These are phyloP conservation scores for Rhinogobius similis DNA, from an alignment of 2,113 vertebrate genomes.

Conservation along the genomic window DNA sequence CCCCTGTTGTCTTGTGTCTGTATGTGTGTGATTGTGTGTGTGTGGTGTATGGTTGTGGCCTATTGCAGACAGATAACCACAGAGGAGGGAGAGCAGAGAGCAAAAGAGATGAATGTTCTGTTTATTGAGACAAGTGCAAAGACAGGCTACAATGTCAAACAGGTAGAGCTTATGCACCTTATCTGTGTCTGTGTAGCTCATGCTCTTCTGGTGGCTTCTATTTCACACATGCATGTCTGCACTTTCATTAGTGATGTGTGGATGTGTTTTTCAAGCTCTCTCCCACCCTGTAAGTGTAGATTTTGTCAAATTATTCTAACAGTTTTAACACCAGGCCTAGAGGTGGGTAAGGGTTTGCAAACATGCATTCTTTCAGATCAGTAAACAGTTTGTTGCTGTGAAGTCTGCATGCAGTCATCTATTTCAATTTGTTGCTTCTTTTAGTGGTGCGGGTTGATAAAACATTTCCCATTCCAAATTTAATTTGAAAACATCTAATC, in stretches of 20 bases:
- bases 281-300: slow-evolving; percentile 13
- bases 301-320: background rate
- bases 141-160: slow-evolving; percentile 81
- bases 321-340: background rate
- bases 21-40: slow-evolving; percentile 47
- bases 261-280: slow-evolving; percentile 53
- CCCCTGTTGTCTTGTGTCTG: slow-evolving; percentile 39
- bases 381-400: slow-evolving; percentile 14
- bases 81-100: slow-evolving; percentile 78
- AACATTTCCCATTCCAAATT: slow-evolving; percentile 13
- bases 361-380: slow-evolving; percentile 23
- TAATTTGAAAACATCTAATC: slow-evolving; percentile 25
- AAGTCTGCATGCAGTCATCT: slow-evolving; percentile 46
- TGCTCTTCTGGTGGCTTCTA: slow-evolving; percentile 42
- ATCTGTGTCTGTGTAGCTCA: slow-evolving; percentile 40
- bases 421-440: slow-evolving; percentile 1
- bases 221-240: slow-evolving; percentile 39
- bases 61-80: slow-evolving; percentile 78
- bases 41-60: slow-evolving; percentile 48
- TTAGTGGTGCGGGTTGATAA: slow-evolving; percentile 4
- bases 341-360: slow-evolving; percentile 54
- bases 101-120: slow-evolving; percentile 81
- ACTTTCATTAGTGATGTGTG: slow-evolving; percentile 21
- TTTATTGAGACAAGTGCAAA: slow-evolving; percentile 83
- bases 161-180: slow-evolving; percentile 70